These are phyloP conservation scores for Romanogobio albipinnatus DNA, from an alignment of 2,113 vertebrate genomes.

Conservation along the genomic window DNA sequence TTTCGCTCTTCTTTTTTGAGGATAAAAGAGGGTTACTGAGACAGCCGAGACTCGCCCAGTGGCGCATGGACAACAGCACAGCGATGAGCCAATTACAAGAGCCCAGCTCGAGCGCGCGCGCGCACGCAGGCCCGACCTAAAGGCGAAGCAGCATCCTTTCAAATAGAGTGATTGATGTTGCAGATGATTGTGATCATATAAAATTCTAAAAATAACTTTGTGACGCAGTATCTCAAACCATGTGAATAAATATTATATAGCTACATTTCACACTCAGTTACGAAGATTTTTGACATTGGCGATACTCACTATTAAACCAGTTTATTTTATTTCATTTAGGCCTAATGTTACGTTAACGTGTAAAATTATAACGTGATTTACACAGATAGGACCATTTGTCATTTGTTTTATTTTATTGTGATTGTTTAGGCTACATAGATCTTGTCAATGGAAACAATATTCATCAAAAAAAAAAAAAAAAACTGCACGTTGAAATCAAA, in stretches of 20 bases:
- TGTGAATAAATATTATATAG: neutral
- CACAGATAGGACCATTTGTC: neutral
- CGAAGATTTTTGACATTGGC: neutral
- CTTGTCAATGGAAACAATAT: neutral
- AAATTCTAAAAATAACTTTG: neutral
- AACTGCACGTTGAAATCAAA: neutral
- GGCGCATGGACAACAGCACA: constrained; percentile 78
- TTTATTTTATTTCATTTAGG: too few species aligned
- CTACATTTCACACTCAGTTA: neutral
- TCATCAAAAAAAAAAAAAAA: neutral
- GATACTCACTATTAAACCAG: too few species aligned
- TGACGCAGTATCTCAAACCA: neutral
- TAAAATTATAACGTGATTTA: neutral
- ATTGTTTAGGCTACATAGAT: constrained; percentile 1
- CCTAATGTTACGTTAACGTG: too few species aligned
- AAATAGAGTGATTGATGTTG: neutral
- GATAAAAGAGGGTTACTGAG: constrained; percentile 73
- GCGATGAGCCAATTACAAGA: constrained; percentile 54
- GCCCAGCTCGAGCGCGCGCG: constrained; percentile 12
- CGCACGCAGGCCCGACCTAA: constrained; percentile 31
- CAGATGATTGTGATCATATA: neutral
- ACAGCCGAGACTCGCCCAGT: constrained; percentile 79
- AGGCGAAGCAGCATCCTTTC: constrained; percentile 35
- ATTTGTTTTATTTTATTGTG: neutral
- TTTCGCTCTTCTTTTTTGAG: constrained; percentile 54